Conservation (phyloP, 92 coral and sea anemone genomes). For the Anthopleura xanthogrammica region DNA sequence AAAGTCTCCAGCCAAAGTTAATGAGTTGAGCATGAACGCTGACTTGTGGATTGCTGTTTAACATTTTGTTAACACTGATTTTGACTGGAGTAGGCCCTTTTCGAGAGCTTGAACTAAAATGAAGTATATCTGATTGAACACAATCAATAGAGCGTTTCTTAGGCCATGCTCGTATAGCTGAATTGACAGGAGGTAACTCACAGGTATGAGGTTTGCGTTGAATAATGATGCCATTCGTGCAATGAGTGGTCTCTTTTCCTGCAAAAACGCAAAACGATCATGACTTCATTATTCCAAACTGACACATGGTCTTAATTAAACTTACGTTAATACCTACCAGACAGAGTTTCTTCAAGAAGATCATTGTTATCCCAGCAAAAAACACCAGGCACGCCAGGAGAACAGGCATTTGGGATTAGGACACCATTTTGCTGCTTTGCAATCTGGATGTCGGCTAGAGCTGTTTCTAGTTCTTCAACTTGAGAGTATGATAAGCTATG, state of each 20-base stretch:
- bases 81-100: conserved; percentile 41
- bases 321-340: conserved; percentile 27
- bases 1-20: conserved; percentile 71
- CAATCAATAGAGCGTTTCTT: conserved; percentile 34
- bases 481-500: conserved; percentile 55
- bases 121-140: conserved; percentile 48
- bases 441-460: conserved; percentile 55
- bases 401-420: conserved; percentile 50
- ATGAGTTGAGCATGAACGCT: conserved; percentile 36
- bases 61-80: not conserved
- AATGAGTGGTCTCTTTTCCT: conserved; percentile 75
- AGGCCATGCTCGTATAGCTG: conserved; percentile 29
- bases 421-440: conserved; percentile 48
- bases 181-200: conserved; percentile 41
- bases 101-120: conserved; percentile 44
- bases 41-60: conserved; percentile 19
- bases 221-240: conserved; percentile 61
- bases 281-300: not conserved
- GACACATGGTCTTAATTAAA: not conserved
- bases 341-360: conserved; percentile 65
- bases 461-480: conserved; percentile 71
- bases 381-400: no score
- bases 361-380: conserved; percentile 76
- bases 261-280: not conserved
- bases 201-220: conserved; percentile 55